These are phyloP conservation scores for Chelonia mydas DNA, from an alignment of 2,797 vertebrate species.

Conservation along the genomic window DNA sequence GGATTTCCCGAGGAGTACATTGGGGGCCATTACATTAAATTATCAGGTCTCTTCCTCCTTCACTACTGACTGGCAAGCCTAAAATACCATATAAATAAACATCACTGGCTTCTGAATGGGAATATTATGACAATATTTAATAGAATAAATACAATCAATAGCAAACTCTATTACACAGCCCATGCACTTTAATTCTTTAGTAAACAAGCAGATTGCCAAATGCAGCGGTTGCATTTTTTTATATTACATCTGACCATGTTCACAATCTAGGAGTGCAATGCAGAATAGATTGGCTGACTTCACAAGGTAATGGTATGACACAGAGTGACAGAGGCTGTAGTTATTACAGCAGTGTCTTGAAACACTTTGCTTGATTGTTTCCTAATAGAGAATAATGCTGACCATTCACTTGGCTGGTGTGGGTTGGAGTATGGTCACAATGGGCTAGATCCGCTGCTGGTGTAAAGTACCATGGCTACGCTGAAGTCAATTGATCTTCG, in stretches of 20 bases:
- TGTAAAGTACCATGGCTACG: not conserved
- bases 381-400: not conserved
- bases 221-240: not conserved
- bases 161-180: not conserved
- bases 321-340: not conserved
- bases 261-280: not conserved
- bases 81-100: constrained; percentile 17
- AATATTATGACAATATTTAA: constrained; percentile 31
- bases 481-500: not conserved
- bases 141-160: constrained; percentile 10
- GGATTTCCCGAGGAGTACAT: constrained; percentile 42
- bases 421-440: not conserved
- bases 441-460: not conserved
- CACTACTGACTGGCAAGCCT: not conserved
- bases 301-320: not conserved
- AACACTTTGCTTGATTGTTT: not conserved
- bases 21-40: constrained; percentile 43
- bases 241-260: not conserved
- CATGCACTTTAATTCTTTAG: not conserved
- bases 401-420: not conserved
- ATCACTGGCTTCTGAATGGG: not conserved
- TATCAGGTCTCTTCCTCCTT: constrained; percentile 3
- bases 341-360: not conserved
- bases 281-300: not conserved
- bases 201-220: not conserved